phyloP scores from a whole-genome alignment of 92 coral and sea anemone species.

The Palythoa grandis region DNA sequence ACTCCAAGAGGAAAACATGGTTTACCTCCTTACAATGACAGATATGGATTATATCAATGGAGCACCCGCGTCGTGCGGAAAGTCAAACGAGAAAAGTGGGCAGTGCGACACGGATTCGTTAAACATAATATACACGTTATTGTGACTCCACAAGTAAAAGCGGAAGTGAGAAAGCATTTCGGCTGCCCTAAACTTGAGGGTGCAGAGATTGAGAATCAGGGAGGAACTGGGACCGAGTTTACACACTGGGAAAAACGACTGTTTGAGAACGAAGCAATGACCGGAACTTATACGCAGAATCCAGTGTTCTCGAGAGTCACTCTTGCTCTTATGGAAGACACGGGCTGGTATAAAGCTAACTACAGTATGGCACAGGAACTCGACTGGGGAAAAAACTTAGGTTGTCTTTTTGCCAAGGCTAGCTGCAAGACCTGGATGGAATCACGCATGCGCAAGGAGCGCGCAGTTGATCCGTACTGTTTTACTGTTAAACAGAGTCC shows the following conservation, averaged over 20 bases:
- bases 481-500: slow-evolving; percentile 87
- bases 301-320: slow-evolving; percentile 96
- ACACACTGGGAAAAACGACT: slow-evolving; percentile 99
- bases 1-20: slow-evolving; percentile 88
- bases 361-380: slow-evolving; percentile 90
- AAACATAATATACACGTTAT: slow-evolving; percentile 81
- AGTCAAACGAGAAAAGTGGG: slow-evolving; percentile 85
- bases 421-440: slow-evolving; percentile 99
- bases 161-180: slow-evolving; percentile 84
- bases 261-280: slow-evolving; percentile 99
- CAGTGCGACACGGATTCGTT: slow-evolving; percentile 73
- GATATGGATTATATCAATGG: slow-evolving; percentile 88
- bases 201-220: slow-evolving; percentile 98
- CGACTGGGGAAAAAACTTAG: slow-evolving; percentile 94
- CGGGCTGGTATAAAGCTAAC: slow-evolving; percentile 96
- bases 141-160: slow-evolving; percentile 87
- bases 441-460: slow-evolving; percentile 59
- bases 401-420: slow-evolving; percentile 86
- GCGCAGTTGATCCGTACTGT: slow-evolving; percentile 84
- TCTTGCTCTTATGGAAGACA: slow-evolving; percentile 96
- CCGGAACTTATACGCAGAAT: slow-evolving; percentile 98
- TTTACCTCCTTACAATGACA: slow-evolving; percentile 81
- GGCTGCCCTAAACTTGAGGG: slow-evolving; percentile 88
- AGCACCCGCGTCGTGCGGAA: slow-evolving; percentile 70
- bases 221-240: slow-evolving; percentile 88